These are phyloP conservation scores for Phymanthus crucifer DNA, from an alignment of 92 coral and sea anemone genomes.

Conservation along the genomic window DNA sequence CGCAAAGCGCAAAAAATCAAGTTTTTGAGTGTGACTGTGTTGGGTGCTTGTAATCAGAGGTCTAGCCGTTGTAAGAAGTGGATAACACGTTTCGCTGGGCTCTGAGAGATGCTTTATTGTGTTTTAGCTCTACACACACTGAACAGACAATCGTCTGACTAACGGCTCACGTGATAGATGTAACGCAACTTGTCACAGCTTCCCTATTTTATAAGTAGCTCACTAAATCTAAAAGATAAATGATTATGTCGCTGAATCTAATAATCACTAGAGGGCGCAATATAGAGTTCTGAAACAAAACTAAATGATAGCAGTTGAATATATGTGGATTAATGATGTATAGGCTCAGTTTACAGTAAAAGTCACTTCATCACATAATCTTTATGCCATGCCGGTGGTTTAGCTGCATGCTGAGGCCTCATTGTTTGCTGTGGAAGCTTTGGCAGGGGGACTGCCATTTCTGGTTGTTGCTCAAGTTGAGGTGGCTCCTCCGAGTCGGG, in stretches of 20 bases:
- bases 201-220: conserved; percentile 11
- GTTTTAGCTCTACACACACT: too few relatives aligned
- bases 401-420: conserved; percentile 10
- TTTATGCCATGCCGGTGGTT: conserved; percentile 34
- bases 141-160: too few relatives aligned
- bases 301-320: background rate
- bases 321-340: background rate
- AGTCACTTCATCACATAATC: conserved; percentile 7
- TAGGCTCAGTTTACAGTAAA: background rate
- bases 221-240: background rate
- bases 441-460: background rate
- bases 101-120: too few relatives aligned
- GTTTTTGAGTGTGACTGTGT: too few relatives aligned
- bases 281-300: background rate
- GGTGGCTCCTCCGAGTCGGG: background rate
- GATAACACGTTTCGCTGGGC: too few relatives aligned
- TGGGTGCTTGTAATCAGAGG: too few relatives aligned
- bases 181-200: conserved; percentile 34
- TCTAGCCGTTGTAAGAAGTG: too few relatives aligned
- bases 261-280: background rate
- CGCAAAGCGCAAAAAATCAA: too few relatives aligned
- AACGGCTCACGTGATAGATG: background rate
- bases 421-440: background rate
- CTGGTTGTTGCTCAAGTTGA: background rate
- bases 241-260: background rate